Conservation (phyloP, 2,888 invertebrate species). For the Andricus curvator region DNA sequence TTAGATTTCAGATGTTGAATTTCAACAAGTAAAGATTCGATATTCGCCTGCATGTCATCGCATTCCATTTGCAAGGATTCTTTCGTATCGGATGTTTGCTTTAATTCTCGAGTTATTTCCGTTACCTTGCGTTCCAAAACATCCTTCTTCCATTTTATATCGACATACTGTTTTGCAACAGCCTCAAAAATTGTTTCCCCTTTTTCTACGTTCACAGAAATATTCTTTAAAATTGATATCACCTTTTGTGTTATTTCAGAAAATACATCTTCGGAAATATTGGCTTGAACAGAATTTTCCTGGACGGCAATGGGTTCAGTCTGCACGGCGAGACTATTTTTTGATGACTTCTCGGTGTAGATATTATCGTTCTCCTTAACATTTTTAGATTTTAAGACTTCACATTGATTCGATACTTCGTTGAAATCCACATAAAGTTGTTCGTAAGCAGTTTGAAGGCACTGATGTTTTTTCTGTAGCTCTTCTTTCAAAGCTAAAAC, state of each 20-base stretch:
- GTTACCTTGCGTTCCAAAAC: slow-evolving; percentile 74
- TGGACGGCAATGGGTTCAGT: slow-evolving; percentile 42
- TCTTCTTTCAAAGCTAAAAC: slow-evolving; percentile 76
- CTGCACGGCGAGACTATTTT: slow-evolving; percentile 4
- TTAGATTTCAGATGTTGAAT: slow-evolving; percentile 70
- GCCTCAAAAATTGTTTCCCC: slow-evolving; percentile 69
- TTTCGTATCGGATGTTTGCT: slow-evolving; percentile 66
- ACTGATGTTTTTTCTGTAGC: slow-evolving; percentile 80
- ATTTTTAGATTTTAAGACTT: slow-evolving; percentile 46
- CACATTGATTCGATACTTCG: slow-evolving; percentile 70
- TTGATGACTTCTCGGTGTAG: slow-evolving; percentile 44
- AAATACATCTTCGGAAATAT: slow-evolving; percentile 59
- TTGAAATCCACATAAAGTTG: slow-evolving; percentile 73
- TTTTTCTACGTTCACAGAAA: slow-evolving; percentile 71
- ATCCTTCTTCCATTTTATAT: slow-evolving; percentile 74
- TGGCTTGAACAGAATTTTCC: slow-evolving; percentile 25
- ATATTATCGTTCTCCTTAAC: slow-evolving; percentile 40
- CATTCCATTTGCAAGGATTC: slow-evolving; percentile 70
- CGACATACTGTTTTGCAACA: slow-evolving; percentile 67
- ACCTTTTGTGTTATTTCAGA: slow-evolving; percentile 68
- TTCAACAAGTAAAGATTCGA: slow-evolving; percentile 70
- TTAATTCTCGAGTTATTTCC: slow-evolving; percentile 71
- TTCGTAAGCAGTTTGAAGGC: slow-evolving; percentile 81
- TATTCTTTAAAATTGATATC: slow-evolving; percentile 74
- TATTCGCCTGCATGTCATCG: slow-evolving; percentile 74